These are phyloP conservation scores for Apis laboriosa DNA, from an alignment of 1,140 invertebrate genomes.

Conservation along the genomic window DNA sequence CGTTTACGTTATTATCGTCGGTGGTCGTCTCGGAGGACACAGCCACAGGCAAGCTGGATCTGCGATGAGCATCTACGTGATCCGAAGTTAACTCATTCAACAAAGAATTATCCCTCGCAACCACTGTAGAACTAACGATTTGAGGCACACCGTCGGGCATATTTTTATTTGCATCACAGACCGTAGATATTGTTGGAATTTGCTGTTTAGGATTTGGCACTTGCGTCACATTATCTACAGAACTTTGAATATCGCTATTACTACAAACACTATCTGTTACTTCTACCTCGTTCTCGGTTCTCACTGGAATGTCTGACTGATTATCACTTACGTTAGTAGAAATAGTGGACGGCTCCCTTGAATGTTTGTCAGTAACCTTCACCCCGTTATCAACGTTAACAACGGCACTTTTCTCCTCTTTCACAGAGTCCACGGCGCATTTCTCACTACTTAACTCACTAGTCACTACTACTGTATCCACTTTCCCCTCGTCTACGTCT, in stretches of 20 bases:
- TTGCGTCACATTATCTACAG: slow-evolving; percentile 81
- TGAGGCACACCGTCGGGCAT: slow-evolving; percentile 79
- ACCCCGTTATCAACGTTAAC: slow-evolving; percentile 73
- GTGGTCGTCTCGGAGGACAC: slow-evolving; percentile 81
- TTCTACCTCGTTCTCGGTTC: slow-evolving; percentile 73
- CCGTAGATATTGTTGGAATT: slow-evolving; percentile 87
- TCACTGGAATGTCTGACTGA: slow-evolving; percentile 74
- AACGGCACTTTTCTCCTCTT: slow-evolving; percentile 75
- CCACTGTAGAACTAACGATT: slow-evolving; percentile 78
- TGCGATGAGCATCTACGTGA: slow-evolving; percentile 80
- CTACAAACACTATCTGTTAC: slow-evolving; percentile 79
- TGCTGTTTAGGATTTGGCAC: slow-evolving; percentile 84
- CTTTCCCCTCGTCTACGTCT: slow-evolving; percentile 61
- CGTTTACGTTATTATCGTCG: slow-evolving; percentile 65
- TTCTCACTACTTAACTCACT: slow-evolving; percentile 70
- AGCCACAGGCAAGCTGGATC: slow-evolving; percentile 84
- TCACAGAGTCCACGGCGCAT: slow-evolving; percentile 58
- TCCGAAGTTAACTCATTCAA: slow-evolving; percentile 70
- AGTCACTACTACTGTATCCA: slow-evolving; percentile 64
- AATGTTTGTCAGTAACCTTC: slow-evolving; percentile 74
- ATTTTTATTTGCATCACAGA: slow-evolving; percentile 85
- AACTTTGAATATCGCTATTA: slow-evolving; percentile 79
- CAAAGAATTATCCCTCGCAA: slow-evolving; percentile 71
- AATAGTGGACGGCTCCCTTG: slow-evolving; percentile 83
- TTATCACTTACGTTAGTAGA: slow-evolving; percentile 82